A percentile compares a stretch with the other conserved stretches of the same genome.
Evolutionary conservation across 2,113 vertebrate genomes (phyloP).

Genomic region (Rana temporaria): DNA sequence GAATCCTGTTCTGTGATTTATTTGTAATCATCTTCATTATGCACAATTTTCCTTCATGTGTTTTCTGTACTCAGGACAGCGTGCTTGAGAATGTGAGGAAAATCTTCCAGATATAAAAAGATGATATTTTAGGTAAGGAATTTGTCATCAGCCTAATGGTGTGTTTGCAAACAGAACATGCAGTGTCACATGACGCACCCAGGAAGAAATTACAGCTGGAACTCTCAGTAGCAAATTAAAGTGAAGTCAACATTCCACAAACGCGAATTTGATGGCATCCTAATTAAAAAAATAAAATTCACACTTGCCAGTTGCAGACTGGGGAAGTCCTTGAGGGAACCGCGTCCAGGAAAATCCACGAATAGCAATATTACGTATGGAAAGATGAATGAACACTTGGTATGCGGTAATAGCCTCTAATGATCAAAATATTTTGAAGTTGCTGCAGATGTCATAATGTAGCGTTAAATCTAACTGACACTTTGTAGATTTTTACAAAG

Average conservation of each 20-base stretch:
- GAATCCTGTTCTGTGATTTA: no score
- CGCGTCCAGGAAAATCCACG: conserved; percentile 22
- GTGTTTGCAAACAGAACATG: neutral
- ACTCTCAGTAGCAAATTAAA: conserved; percentile 1
- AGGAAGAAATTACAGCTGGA: neutral
- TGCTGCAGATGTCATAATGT: no score
- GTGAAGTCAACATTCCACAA: conserved; percentile 23
- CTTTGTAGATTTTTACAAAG: no score
- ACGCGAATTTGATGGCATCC: conserved; percentile 1
- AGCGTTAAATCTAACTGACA: no score
- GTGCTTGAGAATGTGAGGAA: no score
- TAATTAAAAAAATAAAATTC: conserved; percentile 8
- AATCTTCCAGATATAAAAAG: neutral
- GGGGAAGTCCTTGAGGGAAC: conserved; percentile 8
- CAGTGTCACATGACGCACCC: neutral
- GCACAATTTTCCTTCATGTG: no score
- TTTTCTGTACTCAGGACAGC: no score
- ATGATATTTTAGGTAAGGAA: neutral
- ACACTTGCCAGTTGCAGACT: neutral
- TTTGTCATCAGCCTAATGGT: neutral
- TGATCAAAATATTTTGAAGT: no score
- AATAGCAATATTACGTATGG: neutral
- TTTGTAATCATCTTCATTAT: no score
- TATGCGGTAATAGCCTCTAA: neutral
- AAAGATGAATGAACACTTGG: neutral